Base-by-base conservation (phyloP, 2,113 vertebrate species). In the Ceratotherium simum region DNA sequence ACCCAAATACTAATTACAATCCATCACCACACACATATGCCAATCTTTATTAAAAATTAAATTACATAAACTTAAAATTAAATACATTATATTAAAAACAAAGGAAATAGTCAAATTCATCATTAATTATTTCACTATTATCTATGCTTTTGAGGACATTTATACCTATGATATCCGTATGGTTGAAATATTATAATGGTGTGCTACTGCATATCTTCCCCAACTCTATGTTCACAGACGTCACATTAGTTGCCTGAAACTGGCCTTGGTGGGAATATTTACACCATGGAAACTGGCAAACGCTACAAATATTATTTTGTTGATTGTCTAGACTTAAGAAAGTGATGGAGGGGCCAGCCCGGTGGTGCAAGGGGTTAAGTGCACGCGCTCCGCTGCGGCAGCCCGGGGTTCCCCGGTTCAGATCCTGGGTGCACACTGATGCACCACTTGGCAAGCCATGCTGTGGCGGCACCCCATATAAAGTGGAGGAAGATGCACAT, bases 21-120 rank as follows among this genome's bases (percentile, higher is more conserved):
- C 39, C 39, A 42, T 42, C 42, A 42, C 42, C 42, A 42, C 42
- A 42, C 42, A 42, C 42, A 42, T 42, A 42, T 42, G 42, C 42
- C 0, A 70, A 36, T 10, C 8, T 79, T 96, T 92, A 90, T 82
- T 83, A 83, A 81, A 84, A 83, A 91, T 75, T 60, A 79, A 58
- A 85, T 65, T 84, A 75, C 1, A 25, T 48, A 94, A 89, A 67
- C 31, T 29, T 90, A 93, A 14, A 96, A 46, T 62, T 92, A 90
- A 87, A 60, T 80, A 51, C 56, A 33, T 27, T 31, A n/a, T 39
- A 91, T 58, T 80, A 84, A 62, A 88, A 95, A 88, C 39, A 90
- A 96, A 86, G 16, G 23, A 72, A 73, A 92, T 33, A 31, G 67
- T 48, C 29, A 69, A 79, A 51, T 36, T 67, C 12, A 89, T 33